Conservation (phyloP, 2,797 vertebrate species). For the Ceyx erithaca region DNA sequence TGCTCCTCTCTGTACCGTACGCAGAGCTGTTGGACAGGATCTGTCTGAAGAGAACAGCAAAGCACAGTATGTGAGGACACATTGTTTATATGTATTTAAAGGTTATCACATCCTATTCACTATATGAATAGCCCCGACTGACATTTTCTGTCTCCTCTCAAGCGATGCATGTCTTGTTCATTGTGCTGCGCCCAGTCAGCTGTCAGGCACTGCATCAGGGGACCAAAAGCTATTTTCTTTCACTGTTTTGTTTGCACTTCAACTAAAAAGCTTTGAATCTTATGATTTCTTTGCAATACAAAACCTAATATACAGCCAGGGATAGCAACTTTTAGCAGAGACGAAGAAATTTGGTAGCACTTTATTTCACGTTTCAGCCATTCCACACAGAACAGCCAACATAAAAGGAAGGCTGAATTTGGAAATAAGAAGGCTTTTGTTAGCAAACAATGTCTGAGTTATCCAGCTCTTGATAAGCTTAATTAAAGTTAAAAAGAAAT, state of each 20-base stretch:
- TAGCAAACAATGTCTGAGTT: background rate
- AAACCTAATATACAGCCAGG: constrained; percentile 26
- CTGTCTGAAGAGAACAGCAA: constrained; percentile 51
- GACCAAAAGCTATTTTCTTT: constrained; percentile 61
- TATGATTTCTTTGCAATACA: constrained; percentile 56
- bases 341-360: background rate
- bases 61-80: constrained; percentile 67
- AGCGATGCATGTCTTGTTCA: constrained; percentile 66
- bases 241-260: constrained; percentile 68
- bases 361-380: background rate
- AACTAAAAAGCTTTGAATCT: constrained; percentile 61
- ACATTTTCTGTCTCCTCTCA: constrained; percentile 70
- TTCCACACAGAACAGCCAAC: background rate
- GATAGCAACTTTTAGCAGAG: constrained; percentile 27
- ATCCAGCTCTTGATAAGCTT: background rate
- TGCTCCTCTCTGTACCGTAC: background rate
- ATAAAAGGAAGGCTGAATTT: background rate
- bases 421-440: background rate
- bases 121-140: constrained; percentile 64
- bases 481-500: constrained; percentile 43
- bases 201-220: constrained; percentile 62
- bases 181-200: constrained; percentile 67
- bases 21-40: constrained; percentile 31
- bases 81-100: constrained; percentile 78
- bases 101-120: constrained; percentile 72